Evolutionary conservation across 1,140 invertebrate species (phyloP).

Genomic region (Nixonia krombeini): DNA sequence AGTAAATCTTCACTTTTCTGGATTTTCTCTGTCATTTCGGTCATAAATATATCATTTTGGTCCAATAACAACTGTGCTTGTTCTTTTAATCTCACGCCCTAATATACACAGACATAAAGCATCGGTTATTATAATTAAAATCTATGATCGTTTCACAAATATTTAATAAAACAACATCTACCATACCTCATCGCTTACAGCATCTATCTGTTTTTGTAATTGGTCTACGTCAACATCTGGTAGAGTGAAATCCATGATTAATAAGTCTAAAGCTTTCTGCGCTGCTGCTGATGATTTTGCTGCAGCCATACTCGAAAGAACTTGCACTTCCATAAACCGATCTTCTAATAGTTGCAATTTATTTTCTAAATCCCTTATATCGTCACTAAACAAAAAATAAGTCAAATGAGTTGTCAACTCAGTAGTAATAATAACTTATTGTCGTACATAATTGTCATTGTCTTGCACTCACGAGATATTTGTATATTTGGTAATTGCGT

Average conservation of each 20-base stretch:
- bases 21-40: slow-evolving; percentile 76
- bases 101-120: too few species aligned
- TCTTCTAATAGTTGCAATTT: slow-evolving; percentile 74
- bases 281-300: slow-evolving; percentile 82
- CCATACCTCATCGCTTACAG: too few species aligned
- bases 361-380: slow-evolving; percentile 76
- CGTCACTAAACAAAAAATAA: slow-evolving; percentile 71
- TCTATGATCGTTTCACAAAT: too few species aligned
- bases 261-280: slow-evolving; percentile 83
- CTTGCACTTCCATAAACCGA: slow-evolving; percentile 73
- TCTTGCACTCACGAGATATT: slow-evolving; percentile 76
- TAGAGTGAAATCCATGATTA: slow-evolving; percentile 81
- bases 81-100: slow-evolving; percentile 77
- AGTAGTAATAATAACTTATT: slow-evolving; percentile 15
- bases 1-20: slow-evolving; percentile 71
- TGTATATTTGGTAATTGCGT: slow-evolving; percentile 84
- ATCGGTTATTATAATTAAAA: too few species aligned
- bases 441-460: slow-evolving; percentile 1
- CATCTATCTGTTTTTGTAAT: slow-evolving; percentile 78
- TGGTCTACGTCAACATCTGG: slow-evolving; percentile 81
- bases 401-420: slow-evolving; percentile 12
- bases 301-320: slow-evolving; percentile 80
- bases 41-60: slow-evolving; percentile 73
- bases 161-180: too few species aligned
- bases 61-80: slow-evolving; percentile 77